phyloP scores from a whole-genome alignment of 2,797 vertebrate genomes.

The Spatula clypeata region DNA sequence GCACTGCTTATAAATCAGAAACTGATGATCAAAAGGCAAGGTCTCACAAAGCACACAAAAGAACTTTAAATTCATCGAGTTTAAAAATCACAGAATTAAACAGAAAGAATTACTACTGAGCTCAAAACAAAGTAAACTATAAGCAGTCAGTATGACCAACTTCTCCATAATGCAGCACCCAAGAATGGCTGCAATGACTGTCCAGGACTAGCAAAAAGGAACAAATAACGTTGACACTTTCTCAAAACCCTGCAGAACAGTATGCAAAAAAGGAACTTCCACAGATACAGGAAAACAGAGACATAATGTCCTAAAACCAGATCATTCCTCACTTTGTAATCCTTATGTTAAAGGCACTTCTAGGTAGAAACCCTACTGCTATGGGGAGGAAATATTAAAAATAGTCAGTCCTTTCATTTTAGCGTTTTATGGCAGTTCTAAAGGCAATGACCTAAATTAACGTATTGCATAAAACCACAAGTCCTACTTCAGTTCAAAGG shows the following conservation, averaged over 20 bases:
- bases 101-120: background rate
- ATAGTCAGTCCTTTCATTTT: background rate
- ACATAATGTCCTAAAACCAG: background rate
- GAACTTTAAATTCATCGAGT: background rate
- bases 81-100: constrained; percentile 19
- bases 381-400: background rate
- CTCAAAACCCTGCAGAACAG: background rate
- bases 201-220: background rate
- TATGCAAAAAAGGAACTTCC: background rate
- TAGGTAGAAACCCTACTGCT: background rate
- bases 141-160: background rate
- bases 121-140: background rate
- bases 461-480: background rate
- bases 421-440: background rate
- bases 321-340: background rate
- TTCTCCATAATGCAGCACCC: background rate
- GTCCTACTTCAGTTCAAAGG: background rate
- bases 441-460: background rate
- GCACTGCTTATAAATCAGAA: background rate
- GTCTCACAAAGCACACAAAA: background rate
- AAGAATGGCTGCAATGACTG: background rate
- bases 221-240: background rate
- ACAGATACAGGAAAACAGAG: rapidly evolving
- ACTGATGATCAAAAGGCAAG: background rate
- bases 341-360: background rate